phyloP scores from a whole-genome alignment of 2,888 invertebrate species.

The Fragum whitleyi region DNA sequence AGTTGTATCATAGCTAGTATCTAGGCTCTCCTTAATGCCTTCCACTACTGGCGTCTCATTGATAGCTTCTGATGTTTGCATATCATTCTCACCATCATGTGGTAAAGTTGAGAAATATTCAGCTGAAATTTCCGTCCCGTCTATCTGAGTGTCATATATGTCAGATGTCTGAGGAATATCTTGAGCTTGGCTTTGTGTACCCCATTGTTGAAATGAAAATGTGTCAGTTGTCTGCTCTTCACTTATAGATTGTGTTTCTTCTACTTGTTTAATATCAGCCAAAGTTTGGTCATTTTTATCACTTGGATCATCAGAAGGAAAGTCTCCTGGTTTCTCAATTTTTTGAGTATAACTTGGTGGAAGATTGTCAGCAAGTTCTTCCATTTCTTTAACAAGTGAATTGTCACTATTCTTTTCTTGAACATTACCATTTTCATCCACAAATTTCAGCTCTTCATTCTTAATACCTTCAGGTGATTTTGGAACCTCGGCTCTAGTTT shows the following conservation, averaged over 20 bases:
- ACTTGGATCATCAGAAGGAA: background rate
- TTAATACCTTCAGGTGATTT: background rate
- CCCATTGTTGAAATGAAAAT: background rate
- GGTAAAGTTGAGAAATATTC: background rate
- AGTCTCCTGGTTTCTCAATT: slow-evolving; percentile 3
- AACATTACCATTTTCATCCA: slow-evolving; percentile 40
- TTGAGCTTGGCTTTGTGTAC: background rate
- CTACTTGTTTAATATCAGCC: background rate
- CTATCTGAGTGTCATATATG: background rate
- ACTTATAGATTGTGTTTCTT: background rate
- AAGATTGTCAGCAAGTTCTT: slow-evolving; percentile 14
- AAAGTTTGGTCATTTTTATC: background rate
- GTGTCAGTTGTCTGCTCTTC: background rate
- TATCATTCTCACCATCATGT: no score
- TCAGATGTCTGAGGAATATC: background rate
- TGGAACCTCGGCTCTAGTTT: background rate
- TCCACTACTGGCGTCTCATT: slow-evolving; percentile 9
- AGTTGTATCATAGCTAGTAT: background rate
- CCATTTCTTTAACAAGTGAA: background rate
- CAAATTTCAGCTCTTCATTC: slow-evolving; percentile 38
- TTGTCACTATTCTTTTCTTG: slow-evolving; percentile 15
- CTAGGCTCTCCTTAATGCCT: background rate
- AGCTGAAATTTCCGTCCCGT: background rate
- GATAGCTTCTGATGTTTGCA: background rate
- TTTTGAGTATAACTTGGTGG: background rate